A percentile compares a stretch with the other conserved stretches of the same genome.
These are phyloP conservation scores for Drosophila ogumai DNA, from an alignment of 1,140 invertebrate species.

Conservation along the genomic window DNA sequence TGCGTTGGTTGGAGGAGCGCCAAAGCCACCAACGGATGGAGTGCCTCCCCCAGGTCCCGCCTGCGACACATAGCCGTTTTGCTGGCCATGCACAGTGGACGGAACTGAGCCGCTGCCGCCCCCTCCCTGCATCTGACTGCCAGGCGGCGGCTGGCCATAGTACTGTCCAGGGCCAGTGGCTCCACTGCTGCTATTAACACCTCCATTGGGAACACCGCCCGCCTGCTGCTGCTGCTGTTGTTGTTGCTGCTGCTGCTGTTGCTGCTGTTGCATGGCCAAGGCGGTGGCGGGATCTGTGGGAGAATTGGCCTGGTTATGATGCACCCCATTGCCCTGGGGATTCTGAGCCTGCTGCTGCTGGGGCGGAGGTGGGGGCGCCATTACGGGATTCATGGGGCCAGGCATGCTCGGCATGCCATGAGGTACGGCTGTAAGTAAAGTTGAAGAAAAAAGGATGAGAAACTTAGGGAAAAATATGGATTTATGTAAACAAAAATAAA, in stretches of 20 bases:
- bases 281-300: constrained; percentile 64
- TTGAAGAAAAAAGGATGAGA: not conserved
- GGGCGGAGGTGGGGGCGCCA: constrained; percentile 78
- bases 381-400: constrained; percentile 78
- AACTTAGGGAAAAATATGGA: not conserved
- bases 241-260: constrained; percentile 56
- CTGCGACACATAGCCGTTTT: constrained; percentile 85
- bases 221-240: constrained; percentile 44
- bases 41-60: constrained; percentile 11
- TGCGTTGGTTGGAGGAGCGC: constrained; percentile 32
- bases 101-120: constrained; percentile 29
- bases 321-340: constrained; percentile 75
- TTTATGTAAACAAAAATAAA: not conserved
- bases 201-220: constrained; percentile 57
- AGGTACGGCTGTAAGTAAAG: constrained; percentile 66
- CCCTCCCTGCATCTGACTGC: constrained; percentile 71
- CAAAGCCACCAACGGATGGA: constrained; percentile 38
- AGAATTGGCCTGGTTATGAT: constrained; percentile 67
- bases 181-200: constrained; percentile 41
- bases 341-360: constrained; percentile 67
- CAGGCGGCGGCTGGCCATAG: constrained; percentile 62
- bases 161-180: constrained; percentile 51
- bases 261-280: constrained; percentile 68
- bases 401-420: constrained; percentile 79
- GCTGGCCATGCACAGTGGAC: constrained; percentile 82